Percentiles rank a stretch among this genome's conserved stretches.
phyloP scores from a whole-genome alignment of 2,888 invertebrate species.

The Ectobius pallidus region DNA sequence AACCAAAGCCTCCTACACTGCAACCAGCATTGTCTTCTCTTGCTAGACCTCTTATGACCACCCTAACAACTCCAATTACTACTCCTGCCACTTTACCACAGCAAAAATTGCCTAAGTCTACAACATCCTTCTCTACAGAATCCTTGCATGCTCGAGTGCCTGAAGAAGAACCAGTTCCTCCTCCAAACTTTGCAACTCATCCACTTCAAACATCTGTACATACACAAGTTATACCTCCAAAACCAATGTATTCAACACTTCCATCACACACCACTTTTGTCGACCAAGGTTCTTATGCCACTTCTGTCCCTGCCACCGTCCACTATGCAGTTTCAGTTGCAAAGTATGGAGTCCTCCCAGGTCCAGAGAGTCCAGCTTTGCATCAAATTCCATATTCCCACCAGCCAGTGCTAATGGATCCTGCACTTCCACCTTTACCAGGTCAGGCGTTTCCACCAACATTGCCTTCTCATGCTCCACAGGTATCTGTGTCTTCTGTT shows the following conservation, averaged over 20 bases:
- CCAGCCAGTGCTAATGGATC: not conserved
- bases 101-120: too few relatives aligned
- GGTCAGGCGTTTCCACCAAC: not conserved
- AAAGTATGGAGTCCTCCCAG: not conserved
- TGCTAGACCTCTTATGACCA: too few relatives aligned
- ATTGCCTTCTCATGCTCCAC: not conserved
- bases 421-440: not conserved
- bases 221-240: not conserved
- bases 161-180: not conserved
- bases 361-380: not conserved
- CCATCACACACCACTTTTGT: not conserved
- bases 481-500: not conserved
- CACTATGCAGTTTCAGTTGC: slow-evolving; percentile 6
- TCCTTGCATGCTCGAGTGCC: not conserved
- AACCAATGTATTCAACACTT: not conserved
- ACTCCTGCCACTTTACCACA: too few relatives aligned
- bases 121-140: not conserved
- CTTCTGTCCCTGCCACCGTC: not conserved
- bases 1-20: too few relatives aligned
- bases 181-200: not conserved
- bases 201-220: too few relatives aligned
- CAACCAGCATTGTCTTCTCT: too few relatives aligned
- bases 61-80: too few relatives aligned
- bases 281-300: not conserved
- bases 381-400: not conserved